Evolutionary conservation across 2,888 invertebrate genomes (phyloP).

Genomic region (Pocota personata): DNA sequence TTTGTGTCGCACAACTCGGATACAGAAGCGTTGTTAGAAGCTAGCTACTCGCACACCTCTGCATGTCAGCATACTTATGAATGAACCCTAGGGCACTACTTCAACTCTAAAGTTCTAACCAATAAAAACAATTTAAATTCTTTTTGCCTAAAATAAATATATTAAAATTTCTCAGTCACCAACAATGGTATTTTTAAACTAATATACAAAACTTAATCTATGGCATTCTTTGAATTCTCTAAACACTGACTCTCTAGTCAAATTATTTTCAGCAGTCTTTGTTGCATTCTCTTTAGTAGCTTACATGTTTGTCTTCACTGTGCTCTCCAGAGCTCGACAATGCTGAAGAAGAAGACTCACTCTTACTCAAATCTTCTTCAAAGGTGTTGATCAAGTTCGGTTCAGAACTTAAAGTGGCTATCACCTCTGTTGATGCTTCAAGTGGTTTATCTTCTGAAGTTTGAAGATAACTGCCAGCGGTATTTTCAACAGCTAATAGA

Average conservation of each 20-base stretch:
- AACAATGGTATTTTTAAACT: not conserved
- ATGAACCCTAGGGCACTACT: no score
- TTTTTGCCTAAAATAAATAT: slow-evolving; percentile 16
- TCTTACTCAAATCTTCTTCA: not conserved
- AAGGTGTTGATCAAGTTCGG: not conserved
- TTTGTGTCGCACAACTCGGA: no score
- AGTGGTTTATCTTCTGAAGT: not conserved
- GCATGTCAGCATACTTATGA: no score
- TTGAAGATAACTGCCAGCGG: not conserved
- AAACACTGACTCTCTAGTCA: not conserved
- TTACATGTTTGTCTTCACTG: not conserved
- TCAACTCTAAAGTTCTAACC: no score
- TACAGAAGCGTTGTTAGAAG: no score
- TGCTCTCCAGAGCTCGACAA: not conserved
- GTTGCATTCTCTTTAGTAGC: not conserved
- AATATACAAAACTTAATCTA: not conserved
- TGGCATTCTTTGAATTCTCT: not conserved
- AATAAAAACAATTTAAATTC: not conserved
- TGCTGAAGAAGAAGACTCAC: not conserved
- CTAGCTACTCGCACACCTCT: no score
- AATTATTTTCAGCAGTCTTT: not conserved
- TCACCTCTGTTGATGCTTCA: not conserved
- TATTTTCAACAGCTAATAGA: not conserved
- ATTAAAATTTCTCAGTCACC: slow-evolving; percentile 19
- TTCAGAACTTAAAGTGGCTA: not conserved